Conservation (phyloP, 2,888 invertebrate species). For the Ophion ventricosus region DNA sequence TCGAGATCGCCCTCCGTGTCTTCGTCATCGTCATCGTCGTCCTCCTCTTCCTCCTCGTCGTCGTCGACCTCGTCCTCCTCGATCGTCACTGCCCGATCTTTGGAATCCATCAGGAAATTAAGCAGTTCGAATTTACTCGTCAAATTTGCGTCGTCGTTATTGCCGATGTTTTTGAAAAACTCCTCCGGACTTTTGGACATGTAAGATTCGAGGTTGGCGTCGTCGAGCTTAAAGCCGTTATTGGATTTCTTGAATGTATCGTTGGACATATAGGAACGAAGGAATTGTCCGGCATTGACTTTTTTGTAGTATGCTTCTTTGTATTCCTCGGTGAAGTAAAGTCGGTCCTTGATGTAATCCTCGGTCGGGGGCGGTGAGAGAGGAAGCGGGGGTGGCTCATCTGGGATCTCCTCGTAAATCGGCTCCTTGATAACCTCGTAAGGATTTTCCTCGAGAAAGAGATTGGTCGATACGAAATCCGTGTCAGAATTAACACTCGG, state of each 20-base stretch:
- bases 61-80: conserved; percentile 83
- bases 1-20: conserved; percentile 85
- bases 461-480: conserved; percentile 78
- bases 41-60: conserved; percentile 71
- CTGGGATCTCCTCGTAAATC: conserved; percentile 84
- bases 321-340: conserved; percentile 84
- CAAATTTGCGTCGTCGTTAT: conserved; percentile 83
- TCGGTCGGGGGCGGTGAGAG: conserved; percentile 90
- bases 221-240: conserved; percentile 83
- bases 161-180: conserved; percentile 86
- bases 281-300: conserved; percentile 74
- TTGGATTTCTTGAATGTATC: conserved; percentile 83
- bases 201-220: conserved; percentile 70
- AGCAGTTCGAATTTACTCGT: conserved; percentile 94
- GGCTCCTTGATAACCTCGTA: conserved; percentile 83
- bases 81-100: conserved; percentile 83
- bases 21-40: conserved; percentile 84
- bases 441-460: conserved; percentile 81
- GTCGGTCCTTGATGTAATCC: conserved; percentile 88
- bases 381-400: conserved; percentile 88
- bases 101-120: conserved; percentile 94
- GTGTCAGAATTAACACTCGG: conserved; percentile 76
- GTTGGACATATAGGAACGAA: conserved; percentile 75
- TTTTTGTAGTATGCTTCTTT: conserved; percentile 76
- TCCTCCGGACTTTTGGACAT: conserved; percentile 76